These are phyloP conservation scores for Beris chalybata DNA, from an alignment of 2,888 invertebrate species.

Conservation along the genomic window DNA sequence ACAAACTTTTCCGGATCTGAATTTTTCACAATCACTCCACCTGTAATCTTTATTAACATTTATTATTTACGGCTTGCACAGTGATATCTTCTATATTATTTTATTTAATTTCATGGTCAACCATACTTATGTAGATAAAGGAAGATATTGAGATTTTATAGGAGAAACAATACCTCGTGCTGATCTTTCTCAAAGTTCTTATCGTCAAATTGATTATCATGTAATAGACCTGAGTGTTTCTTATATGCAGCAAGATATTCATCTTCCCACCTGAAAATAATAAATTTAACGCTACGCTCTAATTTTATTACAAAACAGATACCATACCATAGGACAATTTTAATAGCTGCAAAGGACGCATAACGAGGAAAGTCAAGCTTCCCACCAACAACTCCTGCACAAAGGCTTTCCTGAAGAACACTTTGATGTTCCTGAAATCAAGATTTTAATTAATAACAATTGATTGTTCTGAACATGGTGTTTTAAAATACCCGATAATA, in stretches of 20 bases:
- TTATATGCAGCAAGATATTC: constrained; percentile 77
- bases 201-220: constrained; percentile 38
- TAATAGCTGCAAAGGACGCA: constrained; percentile 81
- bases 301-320: neutral
- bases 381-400: constrained; percentile 78
- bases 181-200: constrained; percentile 41
- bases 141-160: no score
- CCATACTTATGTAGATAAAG: no score
- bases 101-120: no score
- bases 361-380: constrained; percentile 79
- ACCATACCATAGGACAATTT: constrained; percentile 73
- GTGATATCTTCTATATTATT: no score
- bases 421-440: constrained; percentile 65
- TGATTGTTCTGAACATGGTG: neutral
- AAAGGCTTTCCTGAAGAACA: constrained; percentile 76
- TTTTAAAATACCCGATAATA: constrained; percentile 70
- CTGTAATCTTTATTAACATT: constrained; percentile 41
- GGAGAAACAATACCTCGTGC: constrained; percentile 52
- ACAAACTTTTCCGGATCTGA: constrained; percentile 79
- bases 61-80: no score
- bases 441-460: constrained; percentile 2
- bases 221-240: constrained; percentile 62
- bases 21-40: constrained; percentile 68
- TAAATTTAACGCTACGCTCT: neutral
- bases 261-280: constrained; percentile 67